Percentiles rank a stretch among this genome's conserved stretches.
Evolutionary conservation across 2,113 vertebrate species (phyloP).

Genomic region (Archocentrus centrarchus): DNA sequence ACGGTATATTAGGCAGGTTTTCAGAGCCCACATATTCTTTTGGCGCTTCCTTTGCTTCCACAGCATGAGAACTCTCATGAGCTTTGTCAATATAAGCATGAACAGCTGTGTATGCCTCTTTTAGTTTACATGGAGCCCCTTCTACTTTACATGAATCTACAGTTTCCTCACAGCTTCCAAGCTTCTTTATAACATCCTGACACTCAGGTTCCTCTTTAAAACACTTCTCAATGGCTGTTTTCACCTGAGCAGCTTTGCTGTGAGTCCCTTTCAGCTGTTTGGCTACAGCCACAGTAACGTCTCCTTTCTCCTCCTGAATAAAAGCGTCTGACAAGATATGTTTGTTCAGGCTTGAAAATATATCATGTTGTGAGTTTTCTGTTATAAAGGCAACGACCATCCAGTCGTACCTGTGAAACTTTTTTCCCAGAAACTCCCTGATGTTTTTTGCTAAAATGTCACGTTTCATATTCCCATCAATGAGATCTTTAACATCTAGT

Average conservation of each 20-base stretch:
- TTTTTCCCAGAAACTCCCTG: no score
- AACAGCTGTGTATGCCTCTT: neutral
- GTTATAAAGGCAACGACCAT: neutral
- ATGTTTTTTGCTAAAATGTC: no score
- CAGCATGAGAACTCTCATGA: neutral
- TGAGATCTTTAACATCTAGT: no score
- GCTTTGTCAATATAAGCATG: neutral
- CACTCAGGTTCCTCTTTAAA: rapidly evolving
- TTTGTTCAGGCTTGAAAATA: neutral
- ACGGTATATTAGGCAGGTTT: no score
- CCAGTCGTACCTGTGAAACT: neutral
- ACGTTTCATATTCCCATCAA: no score
- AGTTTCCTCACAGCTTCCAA: neutral
- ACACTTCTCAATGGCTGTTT: neutral
- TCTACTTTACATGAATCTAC: no score
- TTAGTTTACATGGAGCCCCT: no score
- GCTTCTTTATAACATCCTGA: neutral
- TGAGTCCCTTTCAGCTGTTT: neutral
- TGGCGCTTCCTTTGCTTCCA: neutral
- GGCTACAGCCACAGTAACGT: neutral
- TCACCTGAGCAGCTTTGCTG: neutral
- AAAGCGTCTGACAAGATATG: neutral
- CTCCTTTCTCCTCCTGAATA: neutral
- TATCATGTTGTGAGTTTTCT: neutral
- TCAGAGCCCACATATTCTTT: neutral